Percentiles rank a stretch among this genome's conserved stretches.
Conservation (phyloP, 2,888 invertebrate species). For the Tachina grossa region DNA sequence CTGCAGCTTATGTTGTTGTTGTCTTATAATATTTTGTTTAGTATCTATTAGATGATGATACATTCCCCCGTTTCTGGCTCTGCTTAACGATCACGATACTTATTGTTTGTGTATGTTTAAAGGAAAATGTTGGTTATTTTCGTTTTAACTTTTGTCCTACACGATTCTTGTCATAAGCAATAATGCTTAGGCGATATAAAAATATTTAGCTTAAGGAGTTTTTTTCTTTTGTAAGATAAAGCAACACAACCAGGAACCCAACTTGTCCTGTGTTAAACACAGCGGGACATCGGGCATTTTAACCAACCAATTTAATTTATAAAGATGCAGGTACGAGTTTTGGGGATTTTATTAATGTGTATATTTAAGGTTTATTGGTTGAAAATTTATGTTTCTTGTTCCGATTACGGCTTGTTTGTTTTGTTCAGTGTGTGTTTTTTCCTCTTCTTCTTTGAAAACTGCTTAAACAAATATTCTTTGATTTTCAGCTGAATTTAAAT, state of each 20-base stretch:
- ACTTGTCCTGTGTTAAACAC: not conserved
- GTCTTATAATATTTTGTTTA: not conserved
- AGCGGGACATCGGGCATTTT: not conserved
- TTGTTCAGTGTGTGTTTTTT: not conserved
- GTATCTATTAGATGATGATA: slow-evolving; percentile 36
- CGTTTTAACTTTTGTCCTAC: slow-evolving; percentile 60
- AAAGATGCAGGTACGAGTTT: slow-evolving; percentile 24
- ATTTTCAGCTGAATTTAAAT: slow-evolving; percentile 48
- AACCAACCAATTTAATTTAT: slow-evolving; percentile 41
- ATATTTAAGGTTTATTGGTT: slow-evolving; percentile 55
- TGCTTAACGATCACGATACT: slow-evolving; percentile 51
- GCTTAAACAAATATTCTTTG: not conserved
- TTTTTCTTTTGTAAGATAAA: not conserved
- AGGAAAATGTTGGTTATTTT: slow-evolving; percentile 37
- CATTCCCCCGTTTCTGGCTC: slow-evolving; percentile 21
- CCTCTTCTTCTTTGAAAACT: slow-evolving; percentile 17
- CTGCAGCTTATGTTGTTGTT: slow-evolving; percentile 34
- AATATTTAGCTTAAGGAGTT: slow-evolving; percentile 29
- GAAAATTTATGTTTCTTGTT: slow-evolving; percentile 61
- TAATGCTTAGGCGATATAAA: slow-evolving; percentile 28
- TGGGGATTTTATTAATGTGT: slow-evolving; percentile 20
- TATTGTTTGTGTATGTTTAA: slow-evolving; percentile 46
- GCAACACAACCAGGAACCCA: not conserved
- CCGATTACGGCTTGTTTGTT: slow-evolving; percentile 54
- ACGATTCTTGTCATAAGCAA: slow-evolving; percentile 65